phyloP scores from a whole-genome alignment of 1,140 invertebrate genomes.

The Phenacoccus solenopsis region DNA sequence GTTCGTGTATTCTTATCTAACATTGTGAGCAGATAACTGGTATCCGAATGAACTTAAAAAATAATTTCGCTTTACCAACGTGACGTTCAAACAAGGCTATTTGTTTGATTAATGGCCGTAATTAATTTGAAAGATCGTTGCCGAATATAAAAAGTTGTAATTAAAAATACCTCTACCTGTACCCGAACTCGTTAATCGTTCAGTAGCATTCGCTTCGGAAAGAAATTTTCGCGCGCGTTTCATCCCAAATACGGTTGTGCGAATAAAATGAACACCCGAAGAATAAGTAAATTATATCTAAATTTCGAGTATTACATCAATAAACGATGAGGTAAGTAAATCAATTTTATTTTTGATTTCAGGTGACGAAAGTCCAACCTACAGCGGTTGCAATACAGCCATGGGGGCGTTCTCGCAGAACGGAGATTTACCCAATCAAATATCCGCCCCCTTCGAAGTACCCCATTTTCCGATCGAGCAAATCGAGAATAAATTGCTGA shows the following conservation, averaged over 20 bases:
- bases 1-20: not conserved
- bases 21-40: not conserved
- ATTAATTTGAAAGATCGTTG: not conserved
- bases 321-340: not conserved
- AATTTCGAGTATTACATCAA: too few species aligned
- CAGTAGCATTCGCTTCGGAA: too few species aligned
- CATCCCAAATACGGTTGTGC: too few species aligned
- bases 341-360: conserved; percentile 21
- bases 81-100: not conserved
- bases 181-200: too few species aligned
- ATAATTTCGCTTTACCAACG: not conserved
- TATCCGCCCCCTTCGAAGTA: conserved; percentile 90
- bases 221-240: too few species aligned
- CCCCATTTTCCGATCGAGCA: conserved; percentile 95
- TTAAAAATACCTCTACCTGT: too few species aligned
- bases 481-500: conserved; percentile 80
- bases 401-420: conserved; percentile 26
- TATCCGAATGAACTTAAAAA: too few species aligned
- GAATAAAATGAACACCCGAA: too few species aligned
- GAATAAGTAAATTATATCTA: too few species aligned
- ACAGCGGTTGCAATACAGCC: conserved; percentile 21
- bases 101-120: not conserved
- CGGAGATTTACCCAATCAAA: conserved; percentile 65
- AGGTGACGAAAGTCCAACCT: conserved; percentile 41
- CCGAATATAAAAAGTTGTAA: not conserved